Evolutionary conservation across 2,113 vertebrate species (phyloP).

Genomic region (Tor tambroides): DNA sequence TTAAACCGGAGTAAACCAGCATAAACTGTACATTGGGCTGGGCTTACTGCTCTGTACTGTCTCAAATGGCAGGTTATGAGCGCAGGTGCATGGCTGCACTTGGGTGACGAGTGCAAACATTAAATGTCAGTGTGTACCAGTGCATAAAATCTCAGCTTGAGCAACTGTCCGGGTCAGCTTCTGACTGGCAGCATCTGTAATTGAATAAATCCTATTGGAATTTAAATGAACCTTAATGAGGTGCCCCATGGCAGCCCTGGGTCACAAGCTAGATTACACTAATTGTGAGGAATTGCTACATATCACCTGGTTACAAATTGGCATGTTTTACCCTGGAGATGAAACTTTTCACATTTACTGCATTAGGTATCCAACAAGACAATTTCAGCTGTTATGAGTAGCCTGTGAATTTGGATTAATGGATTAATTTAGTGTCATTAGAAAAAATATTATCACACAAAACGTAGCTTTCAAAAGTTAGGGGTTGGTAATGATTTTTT

Average conservation of each 20-base stretch:
- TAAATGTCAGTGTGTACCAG: conserved; percentile 41
- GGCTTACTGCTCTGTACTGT: not conserved
- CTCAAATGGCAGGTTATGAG: conserved; percentile 25
- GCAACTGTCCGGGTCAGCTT: not conserved
- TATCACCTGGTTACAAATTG: not conserved
- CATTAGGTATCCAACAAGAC: not conserved
- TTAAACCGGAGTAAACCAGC: not conserved
- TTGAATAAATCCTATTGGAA: conserved; percentile 46
- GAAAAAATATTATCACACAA: no score
- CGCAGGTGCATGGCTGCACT: not conserved
- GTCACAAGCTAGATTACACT: conserved; percentile 29
- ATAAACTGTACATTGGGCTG: not conserved
- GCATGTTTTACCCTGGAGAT: not conserved
- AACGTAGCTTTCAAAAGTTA: no score
- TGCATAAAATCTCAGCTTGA: conserved; percentile 30
- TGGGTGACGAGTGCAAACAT: conserved; percentile 20
- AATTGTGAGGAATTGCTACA: conserved; percentile 18
- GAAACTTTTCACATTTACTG: not conserved
- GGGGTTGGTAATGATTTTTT: not conserved
- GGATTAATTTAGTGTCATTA: not conserved
- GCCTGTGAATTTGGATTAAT: not conserved
- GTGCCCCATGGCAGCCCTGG: not conserved
- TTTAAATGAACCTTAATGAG: conserved; percentile 55
- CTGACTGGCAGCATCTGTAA: conserved; percentile 45
- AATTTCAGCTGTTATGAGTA: not conserved